A percentile compares a stretch with the other conserved stretches of the same genome.
phyloP scores from a whole-genome alignment of 2,113 vertebrate genomes.

The Beaufortia kweichowensis region DNA sequence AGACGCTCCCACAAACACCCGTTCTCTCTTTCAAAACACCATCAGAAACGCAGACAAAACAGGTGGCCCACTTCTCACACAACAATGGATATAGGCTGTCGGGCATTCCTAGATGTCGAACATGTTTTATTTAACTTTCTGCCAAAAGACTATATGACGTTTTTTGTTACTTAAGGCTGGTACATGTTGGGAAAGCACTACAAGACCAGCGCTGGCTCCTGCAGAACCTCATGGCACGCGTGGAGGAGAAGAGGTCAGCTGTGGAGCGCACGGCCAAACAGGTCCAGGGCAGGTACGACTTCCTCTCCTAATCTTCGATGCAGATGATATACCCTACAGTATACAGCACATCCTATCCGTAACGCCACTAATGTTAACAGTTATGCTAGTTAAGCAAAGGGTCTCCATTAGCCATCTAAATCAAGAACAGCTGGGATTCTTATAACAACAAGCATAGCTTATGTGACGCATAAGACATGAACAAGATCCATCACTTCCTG shows the following conservation, averaged over 20 bases:
- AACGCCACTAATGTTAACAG: constrained; percentile 10
- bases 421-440: background rate
- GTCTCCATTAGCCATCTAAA: background rate
- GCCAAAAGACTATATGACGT: background rate
- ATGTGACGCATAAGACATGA: background rate
- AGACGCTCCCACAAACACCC: background rate
- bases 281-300: constrained; percentile 74
- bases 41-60: background rate
- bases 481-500: background rate
- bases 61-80: constrained; percentile 22
- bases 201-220: constrained; percentile 79
- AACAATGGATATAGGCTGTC: background rate
- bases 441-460: background rate
- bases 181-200: constrained; percentile 74
- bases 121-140: background rate
- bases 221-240: constrained; percentile 73
- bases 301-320: too few relatives aligned
- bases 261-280: constrained; percentile 78
- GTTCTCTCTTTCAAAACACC: background rate
- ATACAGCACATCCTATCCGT: background rate
- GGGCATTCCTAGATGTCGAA: background rate
- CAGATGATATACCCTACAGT: too few relatives aligned
- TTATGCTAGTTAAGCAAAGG: background rate
- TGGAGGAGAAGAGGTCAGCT: constrained; percentile 75
- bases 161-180: constrained; percentile 61